Base-by-base conservation (phyloP, 2,113 vertebrate genomes). In the Phalacrocorax carbo region DNA sequence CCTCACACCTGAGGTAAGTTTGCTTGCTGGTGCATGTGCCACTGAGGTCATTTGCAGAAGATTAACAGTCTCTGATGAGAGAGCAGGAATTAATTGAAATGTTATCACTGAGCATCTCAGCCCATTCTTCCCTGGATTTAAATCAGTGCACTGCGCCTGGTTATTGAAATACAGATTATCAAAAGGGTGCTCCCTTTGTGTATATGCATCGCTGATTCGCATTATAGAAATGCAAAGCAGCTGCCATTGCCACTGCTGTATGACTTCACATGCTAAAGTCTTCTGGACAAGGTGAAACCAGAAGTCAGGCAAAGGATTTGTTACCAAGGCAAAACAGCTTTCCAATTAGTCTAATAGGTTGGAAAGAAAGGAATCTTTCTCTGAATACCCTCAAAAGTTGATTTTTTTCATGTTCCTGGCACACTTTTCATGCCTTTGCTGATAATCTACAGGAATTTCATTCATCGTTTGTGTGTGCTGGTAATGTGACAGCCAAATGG, bases 401-500 rank as follows among this genome's bases (percentile, higher is more conserved):
- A 62, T 49, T 84, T 92, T 81, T 81, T 77, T 51, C 36, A 82
- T 64, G 82, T 90, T 94, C 40, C 76, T 96, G 73, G 92, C 68
- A 88, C 32, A 86, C 52, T 91, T 75, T 71, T 88, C 89, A 64
- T 62, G 71, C 40, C n/a, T 92, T 86, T 93, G 51, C n/a, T 94
- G 76, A 71, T 83, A 94, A 92, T 91, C 83, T 94, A 66, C 85
- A 91, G 90, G 94, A 97, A 95, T 94, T 92, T 92, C 30, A 76
- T 87, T 54, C 96, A 93, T 95, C 82, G 95, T 66, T 85, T 90
- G 55, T 79, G 65, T 48, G 6, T 77, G 68, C 76, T 14, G 5
- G 32, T 60, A 76, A 75, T 46, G 16, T 64, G 38, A 79, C 77
- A 70, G 82, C 13, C 57, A 57, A 81, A 70, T 62, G 76, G 88